Conservation (phyloP, 2,797 vertebrate species). For the Lutjanus campechanus region DNA sequence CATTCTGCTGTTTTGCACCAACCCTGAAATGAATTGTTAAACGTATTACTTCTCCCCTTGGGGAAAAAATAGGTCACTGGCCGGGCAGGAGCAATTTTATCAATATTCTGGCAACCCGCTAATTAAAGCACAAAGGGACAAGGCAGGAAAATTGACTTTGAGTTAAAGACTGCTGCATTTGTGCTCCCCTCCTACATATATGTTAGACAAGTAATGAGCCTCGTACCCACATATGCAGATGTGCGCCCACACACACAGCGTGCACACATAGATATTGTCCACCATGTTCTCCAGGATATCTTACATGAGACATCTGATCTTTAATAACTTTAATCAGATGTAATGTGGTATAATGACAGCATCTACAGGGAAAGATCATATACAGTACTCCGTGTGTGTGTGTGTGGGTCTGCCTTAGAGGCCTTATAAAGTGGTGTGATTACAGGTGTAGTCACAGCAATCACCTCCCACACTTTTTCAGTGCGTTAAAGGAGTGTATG, state of each 20-base stretch:
- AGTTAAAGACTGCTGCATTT: constrained; percentile 10
- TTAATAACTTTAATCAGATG: constrained; percentile 57
- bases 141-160: not conserved
- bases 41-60: not conserved
- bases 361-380: constrained; percentile 43
- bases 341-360: constrained; percentile 49
- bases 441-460: constrained; percentile 62
- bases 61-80: constrained; percentile 10
- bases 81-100: constrained; percentile 17
- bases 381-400: not conserved
- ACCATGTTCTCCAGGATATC: constrained; percentile 3
- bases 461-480: constrained; percentile 54
- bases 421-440: constrained; percentile 59
- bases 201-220: constrained; percentile 7
- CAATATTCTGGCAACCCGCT: constrained; percentile 14
- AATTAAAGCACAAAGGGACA: not conserved
- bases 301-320: constrained; percentile 38
- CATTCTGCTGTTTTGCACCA: constrained; percentile 3
- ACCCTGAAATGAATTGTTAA: constrained; percentile 18
- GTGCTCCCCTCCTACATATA: constrained; percentile 7
- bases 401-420: constrained; percentile 25
- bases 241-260: not conserved
- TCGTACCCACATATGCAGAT: not conserved
- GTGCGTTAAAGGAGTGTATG: constrained; percentile 15
- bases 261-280: constrained; percentile 14